A percentile compares a stretch with the other conserved stretches of the same genome.
Conservation (phyloP, 2,888 invertebrate species). For the Plagodis dolabraria region DNA sequence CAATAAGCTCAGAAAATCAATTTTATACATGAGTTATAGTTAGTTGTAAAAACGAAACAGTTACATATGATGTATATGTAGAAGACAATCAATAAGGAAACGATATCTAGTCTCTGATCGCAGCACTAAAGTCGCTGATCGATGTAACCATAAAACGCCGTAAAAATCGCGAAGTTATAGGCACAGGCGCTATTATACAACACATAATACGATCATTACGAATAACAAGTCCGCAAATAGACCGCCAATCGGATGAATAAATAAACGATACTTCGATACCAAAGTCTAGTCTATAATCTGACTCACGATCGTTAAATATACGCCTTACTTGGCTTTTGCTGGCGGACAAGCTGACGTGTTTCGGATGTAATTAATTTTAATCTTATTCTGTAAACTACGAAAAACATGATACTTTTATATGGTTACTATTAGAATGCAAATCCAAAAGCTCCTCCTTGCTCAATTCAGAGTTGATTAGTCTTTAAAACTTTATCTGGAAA, state of each 20-base stretch:
- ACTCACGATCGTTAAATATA: conserved; percentile 3
- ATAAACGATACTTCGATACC: conserved; percentile 17
- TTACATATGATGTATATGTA: conserved; percentile 18
- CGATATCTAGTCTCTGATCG: conserved; percentile 24
- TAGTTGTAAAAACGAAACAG: conserved; percentile 13
- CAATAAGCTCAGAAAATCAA: conserved; percentile 9
- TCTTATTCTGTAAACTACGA: background rate
- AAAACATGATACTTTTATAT: too few relatives aligned
- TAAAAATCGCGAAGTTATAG: conserved; percentile 42
- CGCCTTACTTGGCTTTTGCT: background rate
- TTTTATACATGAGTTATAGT: conserved; percentile 2
- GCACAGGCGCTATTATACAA: conserved; percentile 43
- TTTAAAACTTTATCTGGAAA: background rate
- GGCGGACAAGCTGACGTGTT: background rate
- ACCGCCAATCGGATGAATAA: conserved; percentile 25
- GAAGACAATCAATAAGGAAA: conserved; percentile 24
- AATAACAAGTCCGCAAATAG: conserved; percentile 39
- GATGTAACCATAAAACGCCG: conserved; percentile 34
- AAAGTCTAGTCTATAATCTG: conserved; percentile 16
- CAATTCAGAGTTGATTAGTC: too few relatives aligned
- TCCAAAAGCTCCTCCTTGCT: too few relatives aligned
- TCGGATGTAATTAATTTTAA: background rate
- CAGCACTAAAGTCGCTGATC: conserved; percentile 31
- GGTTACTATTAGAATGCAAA: too few relatives aligned
- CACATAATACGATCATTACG: conserved; percentile 41